Base-by-base conservation (phyloP, 2,113 vertebrate genomes). In the Pomatostomus ruficeps region DNA sequence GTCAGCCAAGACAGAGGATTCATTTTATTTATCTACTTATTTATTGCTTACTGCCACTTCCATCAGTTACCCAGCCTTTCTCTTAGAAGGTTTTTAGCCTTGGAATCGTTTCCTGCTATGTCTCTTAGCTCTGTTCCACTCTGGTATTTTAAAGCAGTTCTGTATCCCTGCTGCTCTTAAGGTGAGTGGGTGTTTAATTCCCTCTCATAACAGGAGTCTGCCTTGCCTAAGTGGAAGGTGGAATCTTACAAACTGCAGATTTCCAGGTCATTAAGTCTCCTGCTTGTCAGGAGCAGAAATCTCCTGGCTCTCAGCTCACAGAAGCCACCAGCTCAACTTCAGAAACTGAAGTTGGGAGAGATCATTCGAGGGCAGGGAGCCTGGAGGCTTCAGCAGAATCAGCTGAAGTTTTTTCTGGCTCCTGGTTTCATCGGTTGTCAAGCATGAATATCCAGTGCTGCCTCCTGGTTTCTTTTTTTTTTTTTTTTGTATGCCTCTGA, bases 171-270 rank as follows among this genome's bases (percentile, higher is more conserved):
- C 52, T 71, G 73, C 70, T 91, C 55, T 74, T n/a, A 65, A 68
- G 76, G 40, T 63, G 80, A 81, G 93, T 91, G 73, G 68, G 91
- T 94, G 89, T 96, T 94, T 63, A 92, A 91, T 92, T 91, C 84
- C 42, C 33, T 81, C 70, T 84, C 40, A 1, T 49, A 88, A 54
- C 46, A 84, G 80, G 24, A 92, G 40, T 66, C 84, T 76, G 54
- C 52, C 15, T n/a, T 85, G 85, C 75, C 58, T 14, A 38, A 91
- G 77, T 87, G 85, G 73, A 91, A 94, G 65, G 67, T 89, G 46
- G 12, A 71, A 58, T 85, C 84, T 87, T 84, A 62, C 11, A 87
- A 87, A 31, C 35, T 87, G 68, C 80, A 86, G 33, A 67, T 89
- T 96, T 92, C 55, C 73, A 87, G 89, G 73, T 74, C 40, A 38